phyloP scores from a whole-genome alignment of 2,888 invertebrate genomes.

The Cosmia pyralina region DNA sequence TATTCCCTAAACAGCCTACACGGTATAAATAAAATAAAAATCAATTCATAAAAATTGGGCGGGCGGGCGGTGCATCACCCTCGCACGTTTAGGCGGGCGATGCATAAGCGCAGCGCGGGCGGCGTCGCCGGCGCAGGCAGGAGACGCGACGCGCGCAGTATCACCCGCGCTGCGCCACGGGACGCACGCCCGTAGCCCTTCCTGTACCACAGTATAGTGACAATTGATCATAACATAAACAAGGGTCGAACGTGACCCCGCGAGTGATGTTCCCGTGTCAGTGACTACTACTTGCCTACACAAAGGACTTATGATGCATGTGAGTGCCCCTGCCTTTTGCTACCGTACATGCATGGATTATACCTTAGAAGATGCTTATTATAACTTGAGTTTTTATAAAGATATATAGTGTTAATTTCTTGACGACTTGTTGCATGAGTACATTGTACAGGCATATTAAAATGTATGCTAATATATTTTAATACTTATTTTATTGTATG shows the following conservation, averaged over 20 bases:
- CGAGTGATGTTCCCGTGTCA: slow-evolving; percentile 82
- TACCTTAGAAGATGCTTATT: slow-evolving; percentile 23
- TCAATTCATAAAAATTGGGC: slow-evolving; percentile 18
- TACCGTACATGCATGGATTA: slow-evolving; percentile 43
- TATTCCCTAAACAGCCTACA: neutral
- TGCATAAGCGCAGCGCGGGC: slow-evolving; percentile 42
- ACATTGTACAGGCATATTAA: slow-evolving; percentile 7
- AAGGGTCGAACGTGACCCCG: slow-evolving; percentile 77
- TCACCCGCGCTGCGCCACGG: slow-evolving; percentile 72
- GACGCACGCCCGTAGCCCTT: slow-evolving; percentile 70
- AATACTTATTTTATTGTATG: slow-evolving; percentile 31
- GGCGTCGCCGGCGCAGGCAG: slow-evolving; percentile 33
- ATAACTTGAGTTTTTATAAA: slow-evolving; percentile 1
- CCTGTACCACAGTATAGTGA: slow-evolving; percentile 25
- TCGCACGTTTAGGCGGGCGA: slow-evolving; percentile 52
- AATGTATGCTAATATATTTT: slow-evolving; percentile 47
- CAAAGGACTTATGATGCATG: slow-evolving; percentile 86
- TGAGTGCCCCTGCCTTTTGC: slow-evolving; percentile 74
- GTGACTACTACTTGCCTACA: slow-evolving; percentile 74
- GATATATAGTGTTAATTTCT: slow-evolving; percentile 8
- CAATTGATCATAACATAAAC: slow-evolving; percentile 74
- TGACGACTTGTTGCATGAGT: slow-evolving; percentile 19
- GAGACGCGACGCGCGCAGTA: slow-evolving; percentile 67
- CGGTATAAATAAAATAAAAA: neutral
- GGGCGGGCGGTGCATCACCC: slow-evolving; percentile 51